These are phyloP conservation scores for Neofelis nebulosa DNA, from an alignment of 2,113 vertebrate species.

Conservation along the genomic window DNA sequence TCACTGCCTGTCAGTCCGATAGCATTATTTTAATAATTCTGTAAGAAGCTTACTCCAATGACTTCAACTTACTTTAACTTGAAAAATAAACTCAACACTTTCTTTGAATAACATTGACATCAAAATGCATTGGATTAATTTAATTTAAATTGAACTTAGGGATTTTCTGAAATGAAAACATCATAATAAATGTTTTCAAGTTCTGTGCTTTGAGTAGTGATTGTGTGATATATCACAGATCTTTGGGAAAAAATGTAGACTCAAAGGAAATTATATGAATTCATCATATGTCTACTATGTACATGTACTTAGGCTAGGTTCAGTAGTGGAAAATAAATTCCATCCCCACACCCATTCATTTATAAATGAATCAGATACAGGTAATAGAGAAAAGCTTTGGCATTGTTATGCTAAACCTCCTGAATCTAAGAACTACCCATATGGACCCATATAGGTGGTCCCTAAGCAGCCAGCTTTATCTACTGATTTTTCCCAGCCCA, in stretches of 20 bases:
- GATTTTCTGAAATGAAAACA: background rate
- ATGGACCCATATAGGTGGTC: background rate
- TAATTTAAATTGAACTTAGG: constrained; percentile 10
- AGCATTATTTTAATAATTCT: background rate
- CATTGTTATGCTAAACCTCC: background rate
- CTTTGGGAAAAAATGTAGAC: background rate
- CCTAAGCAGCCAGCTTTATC: background rate
- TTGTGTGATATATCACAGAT: background rate
- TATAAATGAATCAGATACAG: background rate
- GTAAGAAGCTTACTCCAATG: background rate
- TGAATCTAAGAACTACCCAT: background rate
- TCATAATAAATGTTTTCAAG: background rate
- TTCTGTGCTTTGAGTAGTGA: background rate
- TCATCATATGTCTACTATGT: background rate
- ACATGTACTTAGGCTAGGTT: background rate
- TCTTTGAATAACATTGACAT: background rate
- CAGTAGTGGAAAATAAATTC: background rate
- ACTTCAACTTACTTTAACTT: background rate
- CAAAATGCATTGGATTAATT: background rate
- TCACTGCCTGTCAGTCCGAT: background rate
- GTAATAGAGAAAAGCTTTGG: background rate
- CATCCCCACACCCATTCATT: background rate
- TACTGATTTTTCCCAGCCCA: background rate
- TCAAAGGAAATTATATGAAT: background rate
- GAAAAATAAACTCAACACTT: background rate